Evolutionary conservation across 1,140 invertebrate species (phyloP).

Genomic region (Aphis gossypii): DNA sequence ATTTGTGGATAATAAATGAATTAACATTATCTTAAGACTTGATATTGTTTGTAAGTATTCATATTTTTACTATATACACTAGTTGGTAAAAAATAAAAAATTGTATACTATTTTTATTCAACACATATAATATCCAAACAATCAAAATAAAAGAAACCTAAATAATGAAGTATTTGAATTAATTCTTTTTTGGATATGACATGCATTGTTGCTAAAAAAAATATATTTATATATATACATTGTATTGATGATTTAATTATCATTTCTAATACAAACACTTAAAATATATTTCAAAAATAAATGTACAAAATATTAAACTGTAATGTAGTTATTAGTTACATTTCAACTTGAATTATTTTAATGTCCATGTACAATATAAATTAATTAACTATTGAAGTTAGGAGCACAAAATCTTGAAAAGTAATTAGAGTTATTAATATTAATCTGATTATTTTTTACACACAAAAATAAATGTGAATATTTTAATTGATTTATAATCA

Average conservation of each 20-base stretch:
- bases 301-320: neutral
- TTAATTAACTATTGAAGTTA: neutral
- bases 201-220: neutral
- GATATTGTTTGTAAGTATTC: neutral
- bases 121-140: neutral
- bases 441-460: conserved; percentile 17
- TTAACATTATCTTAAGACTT: neutral
- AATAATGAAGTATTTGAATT: neutral
- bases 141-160: neutral
- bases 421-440: neutral
- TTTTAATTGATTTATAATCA: neutral
- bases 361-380: neutral
- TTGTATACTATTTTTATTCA: neutral
- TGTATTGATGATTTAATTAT: neutral
- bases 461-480: neutral
- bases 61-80: neutral
- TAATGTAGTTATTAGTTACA: neutral
- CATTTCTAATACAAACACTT: neutral
- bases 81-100: neutral
- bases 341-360: neutral
- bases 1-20: neutral
- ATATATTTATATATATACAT: neutral
- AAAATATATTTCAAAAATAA: neutral
- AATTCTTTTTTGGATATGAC: neutral
- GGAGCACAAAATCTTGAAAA: neutral